A percentile compares a stretch with the other conserved stretches of the same genome.
These are phyloP conservation scores for Hystrix brachyura DNA, from an alignment of 2,113 vertebrate species.

Conservation along the genomic window DNA sequence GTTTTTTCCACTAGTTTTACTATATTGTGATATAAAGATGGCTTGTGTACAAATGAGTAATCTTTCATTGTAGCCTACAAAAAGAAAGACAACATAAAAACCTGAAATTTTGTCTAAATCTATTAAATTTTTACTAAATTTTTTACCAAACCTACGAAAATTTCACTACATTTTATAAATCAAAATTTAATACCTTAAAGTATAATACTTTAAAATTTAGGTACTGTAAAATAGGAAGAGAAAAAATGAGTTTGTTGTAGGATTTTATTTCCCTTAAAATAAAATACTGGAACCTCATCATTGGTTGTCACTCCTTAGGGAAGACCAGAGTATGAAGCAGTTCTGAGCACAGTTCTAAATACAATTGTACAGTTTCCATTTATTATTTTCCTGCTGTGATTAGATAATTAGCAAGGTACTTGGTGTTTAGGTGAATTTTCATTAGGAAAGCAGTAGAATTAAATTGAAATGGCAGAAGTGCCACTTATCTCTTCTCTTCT, in stretches of 20 bases:
- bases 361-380: slow-evolving; percentile 73
- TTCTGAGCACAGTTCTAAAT: slow-evolving; percentile 58
- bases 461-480: slow-evolving; percentile 76
- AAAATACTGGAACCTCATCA: neutral
- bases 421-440: slow-evolving; percentile 78
- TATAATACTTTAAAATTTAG: neutral
- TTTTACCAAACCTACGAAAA: neutral
- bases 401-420: slow-evolving; percentile 78
- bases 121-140: neutral
- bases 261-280: neutral
- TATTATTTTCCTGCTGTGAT: slow-evolving; percentile 81
- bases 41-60: neutral
- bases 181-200: neutral
- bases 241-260: neutral
- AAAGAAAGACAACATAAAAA: neutral
- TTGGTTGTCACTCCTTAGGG: slow-evolving; percentile 49
- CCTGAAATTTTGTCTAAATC: neutral
- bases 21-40: neutral
- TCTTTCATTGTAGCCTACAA: neutral
- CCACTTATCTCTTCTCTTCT: slow-evolving; percentile 64
- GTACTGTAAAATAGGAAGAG: neutral
- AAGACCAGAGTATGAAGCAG: neutral
- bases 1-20: neutral
- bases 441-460: slow-evolving; percentile 79
- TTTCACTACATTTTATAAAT: neutral